Conservation (phyloP, 2,888 invertebrate species). For the Dicyrtoma fusca region DNA sequence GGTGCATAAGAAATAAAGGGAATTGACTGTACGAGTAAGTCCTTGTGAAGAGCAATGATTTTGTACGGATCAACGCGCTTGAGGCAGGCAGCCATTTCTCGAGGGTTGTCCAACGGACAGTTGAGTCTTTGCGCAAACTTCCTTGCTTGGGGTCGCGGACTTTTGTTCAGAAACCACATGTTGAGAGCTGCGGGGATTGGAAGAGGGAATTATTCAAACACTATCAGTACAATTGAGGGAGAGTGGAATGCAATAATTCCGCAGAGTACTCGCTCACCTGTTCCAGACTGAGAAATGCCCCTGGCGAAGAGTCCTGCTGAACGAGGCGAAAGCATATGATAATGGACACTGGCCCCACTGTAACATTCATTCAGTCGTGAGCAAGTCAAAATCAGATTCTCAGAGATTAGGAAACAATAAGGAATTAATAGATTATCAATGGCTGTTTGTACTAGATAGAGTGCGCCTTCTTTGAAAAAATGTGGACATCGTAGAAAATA, state of each 20-base stretch:
- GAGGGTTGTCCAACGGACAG: not conserved
- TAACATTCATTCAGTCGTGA: constrained; percentile 21
- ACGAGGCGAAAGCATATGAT: constrained; percentile 44
- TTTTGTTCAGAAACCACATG: constrained; percentile 44
- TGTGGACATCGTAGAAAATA: not conserved
- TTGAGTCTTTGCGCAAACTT: constrained; percentile 44
- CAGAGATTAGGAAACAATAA: not conserved
- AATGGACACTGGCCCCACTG: constrained; percentile 43
- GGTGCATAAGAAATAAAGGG: too few relatives aligned
- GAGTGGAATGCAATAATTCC: too few relatives aligned
- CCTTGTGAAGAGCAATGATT: constrained; percentile 38
- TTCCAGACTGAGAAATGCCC: constrained; percentile 45
- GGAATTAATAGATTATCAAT: too few relatives aligned
- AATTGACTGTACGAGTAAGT: constrained; percentile 36
- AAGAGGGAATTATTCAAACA: too few relatives aligned
- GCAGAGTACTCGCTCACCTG: too few relatives aligned
- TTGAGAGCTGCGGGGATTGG: constrained; percentile 33
- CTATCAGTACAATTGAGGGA: too few relatives aligned
- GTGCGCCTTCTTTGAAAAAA: too few relatives aligned
- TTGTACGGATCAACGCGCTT: constrained; percentile 31
- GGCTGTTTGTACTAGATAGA: too few relatives aligned
- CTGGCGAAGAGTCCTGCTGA: constrained; percentile 43
- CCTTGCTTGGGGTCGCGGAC: constrained; percentile 34
- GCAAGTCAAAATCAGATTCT: constrained; percentile 2
- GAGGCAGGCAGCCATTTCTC: not conserved